A percentile compares a stretch with the other conserved stretches of the same genome.
Conservation (phyloP, 2,113 vertebrate genomes). For the Mesembrinibis cayennensis region DNA sequence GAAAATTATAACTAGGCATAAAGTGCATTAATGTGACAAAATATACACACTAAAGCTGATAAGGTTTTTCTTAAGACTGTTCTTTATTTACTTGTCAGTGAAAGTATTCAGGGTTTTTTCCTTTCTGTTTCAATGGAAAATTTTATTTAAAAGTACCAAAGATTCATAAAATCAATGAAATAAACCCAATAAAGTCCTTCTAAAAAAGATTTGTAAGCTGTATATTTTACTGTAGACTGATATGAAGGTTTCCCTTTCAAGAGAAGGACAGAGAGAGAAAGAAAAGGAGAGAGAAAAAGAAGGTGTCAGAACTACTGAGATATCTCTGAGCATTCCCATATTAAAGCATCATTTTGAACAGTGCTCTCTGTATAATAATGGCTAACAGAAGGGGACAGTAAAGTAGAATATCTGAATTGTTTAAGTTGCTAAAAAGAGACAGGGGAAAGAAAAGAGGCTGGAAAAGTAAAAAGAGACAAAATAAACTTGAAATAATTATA, state of each 20-base stretch:
- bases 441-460: neutral
- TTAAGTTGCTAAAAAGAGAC: neutral
- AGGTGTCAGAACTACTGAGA: neutral
- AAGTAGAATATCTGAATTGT: neutral
- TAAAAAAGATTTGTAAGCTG: neutral
- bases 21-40: neutral
- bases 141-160: neutral
- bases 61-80: neutral
- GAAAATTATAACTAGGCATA: neutral
- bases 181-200: neutral
- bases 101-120: neutral
- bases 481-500: neutral
- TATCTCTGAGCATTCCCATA: neutral
- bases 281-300: neutral
- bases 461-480: neutral
- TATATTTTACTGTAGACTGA: neutral
- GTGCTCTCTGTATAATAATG: neutral
- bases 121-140: neutral
- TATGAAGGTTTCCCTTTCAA: neutral
- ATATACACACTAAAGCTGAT: neutral
- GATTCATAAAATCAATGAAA: neutral
- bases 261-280: neutral
- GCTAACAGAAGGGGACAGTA: accelerated
- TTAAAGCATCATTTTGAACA: neutral
- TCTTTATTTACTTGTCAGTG: neutral